phyloP scores from a whole-genome alignment of 2,888 invertebrate species.

The Ferdinandea cuprea region DNA sequence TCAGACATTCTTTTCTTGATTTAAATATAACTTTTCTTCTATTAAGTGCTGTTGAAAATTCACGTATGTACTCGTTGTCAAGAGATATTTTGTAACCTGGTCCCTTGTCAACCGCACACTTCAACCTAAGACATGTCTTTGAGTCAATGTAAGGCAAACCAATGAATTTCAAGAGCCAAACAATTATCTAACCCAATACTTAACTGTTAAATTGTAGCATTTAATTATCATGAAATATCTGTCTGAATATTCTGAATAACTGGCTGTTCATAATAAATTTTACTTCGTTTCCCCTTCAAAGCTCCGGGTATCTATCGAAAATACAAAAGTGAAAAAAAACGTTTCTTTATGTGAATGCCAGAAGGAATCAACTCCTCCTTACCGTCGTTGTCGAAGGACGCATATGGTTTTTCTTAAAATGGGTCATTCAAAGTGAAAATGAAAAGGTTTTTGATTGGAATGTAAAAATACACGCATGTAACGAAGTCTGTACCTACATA shows the following conservation, averaged over 20 bases:
- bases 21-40: no score
- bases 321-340: not conserved
- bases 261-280: constrained; percentile 22
- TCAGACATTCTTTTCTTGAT: constrained; percentile 18
- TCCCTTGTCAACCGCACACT: constrained; percentile 17
- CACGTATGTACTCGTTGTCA: no score
- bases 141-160: not conserved
- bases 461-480: not conserved
- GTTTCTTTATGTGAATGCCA: constrained; percentile 42
- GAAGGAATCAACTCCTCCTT: constrained; percentile 13
- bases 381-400: not conserved
- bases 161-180: constrained; percentile 1
- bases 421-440: constrained; percentile 1
- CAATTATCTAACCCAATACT: not conserved
- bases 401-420: not conserved
- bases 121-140: constrained; percentile 5
- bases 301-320: no score
- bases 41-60: no score
- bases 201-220: constrained; percentile 14
- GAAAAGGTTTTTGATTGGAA: constrained; percentile 8
- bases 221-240: constrained; percentile 27
- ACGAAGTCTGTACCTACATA: not conserved
- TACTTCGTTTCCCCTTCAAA: not conserved
- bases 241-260: constrained; percentile 19
- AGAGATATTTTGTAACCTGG: no score